A percentile compares a stretch with the other conserved stretches of the same genome.
Conservation (phyloP, 1,140 invertebrate species). For the Eurosta solidaginis region DNA sequence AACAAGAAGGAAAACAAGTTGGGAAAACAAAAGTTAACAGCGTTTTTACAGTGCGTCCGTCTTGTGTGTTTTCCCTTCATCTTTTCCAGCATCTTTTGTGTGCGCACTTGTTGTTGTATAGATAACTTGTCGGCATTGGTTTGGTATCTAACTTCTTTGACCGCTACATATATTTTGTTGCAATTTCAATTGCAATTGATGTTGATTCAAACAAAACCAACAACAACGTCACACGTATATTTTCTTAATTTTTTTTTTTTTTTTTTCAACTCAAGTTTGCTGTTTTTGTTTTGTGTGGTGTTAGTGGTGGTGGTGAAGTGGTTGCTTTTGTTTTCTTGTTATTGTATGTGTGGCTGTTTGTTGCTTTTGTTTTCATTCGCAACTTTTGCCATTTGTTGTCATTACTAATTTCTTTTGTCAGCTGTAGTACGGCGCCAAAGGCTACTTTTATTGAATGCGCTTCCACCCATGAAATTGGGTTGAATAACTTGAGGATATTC, state of each 20-base stretch:
- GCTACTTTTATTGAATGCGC: neutral
- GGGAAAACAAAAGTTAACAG: constrained; percentile 2
- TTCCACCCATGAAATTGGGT: neutral
- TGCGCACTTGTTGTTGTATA: neutral
- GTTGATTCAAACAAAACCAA: neutral
- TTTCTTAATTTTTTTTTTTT: too few species aligned
- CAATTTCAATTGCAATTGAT: constrained; percentile 9
- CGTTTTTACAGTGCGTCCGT: neutral
- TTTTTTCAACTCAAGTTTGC: neutral
- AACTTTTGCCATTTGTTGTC: constrained; percentile 27
- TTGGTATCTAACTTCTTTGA: constrained; percentile 3
- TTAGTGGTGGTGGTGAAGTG: neutral
- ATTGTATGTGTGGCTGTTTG: neutral
- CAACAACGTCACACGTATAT: neutral
- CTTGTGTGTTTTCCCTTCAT: neutral
- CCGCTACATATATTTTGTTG: neutral
- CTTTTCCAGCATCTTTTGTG: neutral
- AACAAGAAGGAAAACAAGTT: neutral
- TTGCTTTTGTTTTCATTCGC: neutral
- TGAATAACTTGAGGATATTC: neutral
- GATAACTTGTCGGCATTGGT: neutral
- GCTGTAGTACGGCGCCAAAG: neutral
- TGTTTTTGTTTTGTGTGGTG: too few species aligned
- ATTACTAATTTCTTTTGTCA: constrained; percentile 28
- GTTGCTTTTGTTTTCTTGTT: neutral